Evolutionary conservation across 2,113 vertebrate species (phyloP), one percentile per base, ranked within the genome.

Genomic region (Scartelaos histophorus): DNA sequence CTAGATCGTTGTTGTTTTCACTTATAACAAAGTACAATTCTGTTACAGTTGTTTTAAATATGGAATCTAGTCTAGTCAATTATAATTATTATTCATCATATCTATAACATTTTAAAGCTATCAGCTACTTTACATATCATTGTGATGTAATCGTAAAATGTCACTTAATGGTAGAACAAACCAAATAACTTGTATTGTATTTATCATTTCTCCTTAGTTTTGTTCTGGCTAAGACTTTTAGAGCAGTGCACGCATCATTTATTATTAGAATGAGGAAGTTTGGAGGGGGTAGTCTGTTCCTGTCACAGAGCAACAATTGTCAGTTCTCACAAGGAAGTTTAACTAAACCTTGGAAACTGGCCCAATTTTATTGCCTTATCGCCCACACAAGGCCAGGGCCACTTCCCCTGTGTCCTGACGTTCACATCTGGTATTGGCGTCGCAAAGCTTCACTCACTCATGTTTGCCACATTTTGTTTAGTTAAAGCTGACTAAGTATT

Each of bases 261-360:
- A 86, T 84, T 79, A 82, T 77, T 87, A 87, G 71, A 84, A 83
- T 75, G 75, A 75, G 84, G 87, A 89, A 86, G 86, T 34, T 21
- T 67, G 57, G 38, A 69, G 70, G 51, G 45, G 70, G 43, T 45
- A 13, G 29, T 46, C 43, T 17, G 22, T 60, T 79, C 72, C 58
- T 71, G 60, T 70, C 17, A 71, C 80, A 24, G 80, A 85, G 80
- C 85, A 82, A 69, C 82, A 73, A 82, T 67, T 67, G 73, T 78
- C 78, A 80, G 75, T 81, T 73, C 77, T 38, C 29, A 49, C 24
- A 68, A 88, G 90, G 88, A 89, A 86, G 82, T 82, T 78, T n/a
- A 76, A 76, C 24, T 7, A 60, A 82, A 54, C 65, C 45, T 75
- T 82, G 78, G 81, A 87, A 81, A 49, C 62, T 56, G 73, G 71